A percentile compares a stretch with the other conserved stretches of the same genome.
These are phyloP conservation scores for Zoanthus gigantus DNA, from an alignment of 92 coral and sea anemone genomes.

Conservation along the genomic window DNA sequence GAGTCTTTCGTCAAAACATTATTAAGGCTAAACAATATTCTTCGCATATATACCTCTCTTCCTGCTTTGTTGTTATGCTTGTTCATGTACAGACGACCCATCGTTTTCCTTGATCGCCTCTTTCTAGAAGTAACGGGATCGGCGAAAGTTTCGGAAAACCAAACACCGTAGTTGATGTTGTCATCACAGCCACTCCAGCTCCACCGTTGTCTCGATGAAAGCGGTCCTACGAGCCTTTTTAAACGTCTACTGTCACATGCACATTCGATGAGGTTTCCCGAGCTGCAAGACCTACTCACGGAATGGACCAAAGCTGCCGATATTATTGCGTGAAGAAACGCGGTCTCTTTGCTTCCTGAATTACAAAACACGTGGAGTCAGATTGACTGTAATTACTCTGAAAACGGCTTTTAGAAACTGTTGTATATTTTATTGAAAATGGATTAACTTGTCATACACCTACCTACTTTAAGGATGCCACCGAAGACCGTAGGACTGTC, in stretches of 20 bases:
- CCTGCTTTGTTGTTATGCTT: slow-evolving; percentile 95
- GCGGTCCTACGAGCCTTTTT: slow-evolving; percentile 25
- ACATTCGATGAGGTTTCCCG: slow-evolving; percentile 91
- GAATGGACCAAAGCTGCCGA: slow-evolving; percentile 99
- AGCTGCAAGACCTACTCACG: slow-evolving; percentile 89
- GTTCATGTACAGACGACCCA: slow-evolving; percentile 76
- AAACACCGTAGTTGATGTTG: slow-evolving; percentile 79
- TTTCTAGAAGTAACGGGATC: slow-evolving; percentile 66
- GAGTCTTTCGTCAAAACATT: neutral
- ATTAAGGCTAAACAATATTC: neutral
- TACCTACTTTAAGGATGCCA: slow-evolving; percentile 62
- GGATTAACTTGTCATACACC: neutral
- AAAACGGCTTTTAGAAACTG: neutral
- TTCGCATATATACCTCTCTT: slow-evolving; percentile 66
- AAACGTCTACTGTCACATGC: slow-evolving; percentile 69
- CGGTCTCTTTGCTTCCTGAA: slow-evolving; percentile 96
- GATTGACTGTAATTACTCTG: neutral
- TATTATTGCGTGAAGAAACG: slow-evolving; percentile 94
- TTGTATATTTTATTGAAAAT: neutral
- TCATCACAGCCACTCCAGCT: slow-evolving; percentile 84
- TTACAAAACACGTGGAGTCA: slow-evolving; percentile 15
- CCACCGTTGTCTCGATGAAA: slow-evolving; percentile 68
- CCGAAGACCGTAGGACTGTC: slow-evolving; percentile 87
- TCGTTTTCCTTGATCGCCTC: slow-evolving; percentile 61
- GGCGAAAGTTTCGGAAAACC: slow-evolving; percentile 86